Evolutionary conservation across 2,888 invertebrate genomes (phyloP).

Genomic region (Odontomyia ornata): DNA sequence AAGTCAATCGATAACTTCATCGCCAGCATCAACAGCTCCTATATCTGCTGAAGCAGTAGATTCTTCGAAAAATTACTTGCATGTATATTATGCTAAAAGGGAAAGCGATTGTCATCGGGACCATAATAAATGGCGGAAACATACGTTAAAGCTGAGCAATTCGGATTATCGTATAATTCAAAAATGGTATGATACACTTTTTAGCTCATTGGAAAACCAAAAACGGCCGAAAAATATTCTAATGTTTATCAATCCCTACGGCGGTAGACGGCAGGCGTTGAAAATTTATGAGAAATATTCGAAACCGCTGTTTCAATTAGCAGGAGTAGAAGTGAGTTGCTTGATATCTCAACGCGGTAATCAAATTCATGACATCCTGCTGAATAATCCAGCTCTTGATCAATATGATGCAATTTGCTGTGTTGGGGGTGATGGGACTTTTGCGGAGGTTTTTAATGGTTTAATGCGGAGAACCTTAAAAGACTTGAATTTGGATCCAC

Average conservation of each 20-base stretch:
- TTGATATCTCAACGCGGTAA: slow-evolving; percentile 78
- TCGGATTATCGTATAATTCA: slow-evolving; percentile 70
- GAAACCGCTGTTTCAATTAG: slow-evolving; percentile 71
- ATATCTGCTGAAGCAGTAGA: not conserved
- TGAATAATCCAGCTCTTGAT: slow-evolving; percentile 69
- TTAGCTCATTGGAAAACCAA: slow-evolving; percentile 58
- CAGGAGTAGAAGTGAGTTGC: slow-evolving; percentile 73
- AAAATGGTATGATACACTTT: slow-evolving; percentile 71
- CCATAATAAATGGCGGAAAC: slow-evolving; percentile 70
- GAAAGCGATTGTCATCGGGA: slow-evolving; percentile 62
- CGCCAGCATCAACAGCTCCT: not conserved
- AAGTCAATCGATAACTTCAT: not conserved
- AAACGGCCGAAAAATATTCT: slow-evolving; percentile 75
- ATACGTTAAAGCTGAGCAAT: slow-evolving; percentile 69
- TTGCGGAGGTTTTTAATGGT: slow-evolving; percentile 82
- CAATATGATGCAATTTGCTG: slow-evolving; percentile 76
- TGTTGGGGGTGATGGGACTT: slow-evolving; percentile 89
- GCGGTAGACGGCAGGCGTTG: slow-evolving; percentile 78
- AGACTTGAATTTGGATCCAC: slow-evolving; percentile 57
- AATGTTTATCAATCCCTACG: slow-evolving; percentile 85
- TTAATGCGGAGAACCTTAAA: slow-evolving; percentile 68
- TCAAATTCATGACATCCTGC: slow-evolving; percentile 75
- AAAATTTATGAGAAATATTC: slow-evolving; percentile 79
- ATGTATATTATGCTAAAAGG: slow-evolving; percentile 69
- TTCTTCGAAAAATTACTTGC: slow-evolving; percentile 66